Conservation (phyloP, 2,888 invertebrate species). For the Polymixis flavicincta region DNA sequence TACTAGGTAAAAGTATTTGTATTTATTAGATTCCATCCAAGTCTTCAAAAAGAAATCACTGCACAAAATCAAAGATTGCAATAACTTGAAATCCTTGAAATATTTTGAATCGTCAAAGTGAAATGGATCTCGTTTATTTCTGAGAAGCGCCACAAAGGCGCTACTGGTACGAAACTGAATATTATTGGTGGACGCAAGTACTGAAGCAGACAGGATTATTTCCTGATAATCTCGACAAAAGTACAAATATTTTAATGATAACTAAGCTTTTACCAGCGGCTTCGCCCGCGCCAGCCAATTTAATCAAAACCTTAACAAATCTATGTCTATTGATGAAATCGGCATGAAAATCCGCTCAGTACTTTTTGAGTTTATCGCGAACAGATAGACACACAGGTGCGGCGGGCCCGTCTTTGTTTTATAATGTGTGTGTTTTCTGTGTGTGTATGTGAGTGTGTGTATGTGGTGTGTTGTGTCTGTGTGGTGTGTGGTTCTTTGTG, state of each 20-base stretch:
- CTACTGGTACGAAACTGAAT: slow-evolving; percentile 24
- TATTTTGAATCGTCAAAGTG: slow-evolving; percentile 21
- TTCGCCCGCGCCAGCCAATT: no score
- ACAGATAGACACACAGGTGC: no score
- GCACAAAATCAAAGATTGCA: background rate
- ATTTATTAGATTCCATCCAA: background rate
- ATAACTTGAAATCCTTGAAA: slow-evolving; percentile 2
- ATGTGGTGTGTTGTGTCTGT: no score
- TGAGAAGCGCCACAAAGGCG: slow-evolving; percentile 10
- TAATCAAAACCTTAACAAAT: no score
- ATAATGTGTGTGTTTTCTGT: no score
- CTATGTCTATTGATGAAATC: no score
- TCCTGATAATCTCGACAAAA: background rate
- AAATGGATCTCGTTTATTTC: slow-evolving; percentile 18
- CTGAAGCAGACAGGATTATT: background rate
- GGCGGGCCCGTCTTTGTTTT: no score
- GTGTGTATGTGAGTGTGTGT: no score
- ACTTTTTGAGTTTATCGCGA: no score
- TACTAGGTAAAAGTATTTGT: background rate
- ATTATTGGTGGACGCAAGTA: slow-evolving; percentile 1
- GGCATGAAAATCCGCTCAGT: no score
- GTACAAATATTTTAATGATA: background rate
- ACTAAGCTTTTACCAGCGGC: no score
- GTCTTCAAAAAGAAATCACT: background rate
- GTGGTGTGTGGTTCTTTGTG: no score